These are phyloP conservation scores for Macquaria ambigua DNA, from an alignment of 2,113 vertebrate genomes.

Conservation along the genomic window DNA sequence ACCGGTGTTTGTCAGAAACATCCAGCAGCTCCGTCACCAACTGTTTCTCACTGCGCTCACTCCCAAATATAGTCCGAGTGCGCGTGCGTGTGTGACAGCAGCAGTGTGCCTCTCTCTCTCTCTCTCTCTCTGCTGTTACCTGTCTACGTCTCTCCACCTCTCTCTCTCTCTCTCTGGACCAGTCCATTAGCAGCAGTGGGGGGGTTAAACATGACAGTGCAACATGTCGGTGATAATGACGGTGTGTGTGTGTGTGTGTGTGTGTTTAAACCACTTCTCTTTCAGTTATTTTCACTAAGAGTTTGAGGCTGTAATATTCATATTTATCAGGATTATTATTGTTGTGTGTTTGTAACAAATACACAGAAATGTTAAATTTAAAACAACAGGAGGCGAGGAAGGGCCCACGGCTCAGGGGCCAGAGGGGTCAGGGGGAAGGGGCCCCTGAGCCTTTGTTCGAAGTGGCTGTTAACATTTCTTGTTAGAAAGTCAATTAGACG, in stretches of 20 bases:
- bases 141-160: conserved; percentile 6
- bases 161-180: conserved; percentile 47
- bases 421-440: no score
- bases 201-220: conserved; percentile 36
- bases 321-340: no score
- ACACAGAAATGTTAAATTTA: no score
- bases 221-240: neutral
- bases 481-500: no score
- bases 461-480: no score
- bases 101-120: conserved; percentile 1
- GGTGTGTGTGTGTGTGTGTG: neutral
- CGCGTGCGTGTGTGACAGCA: conserved; percentile 15
- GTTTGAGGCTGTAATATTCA: no score
- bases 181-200: conserved; percentile 44
- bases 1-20: conserved; percentile 16
- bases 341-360: no score
- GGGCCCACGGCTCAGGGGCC: no score
- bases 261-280: no score
- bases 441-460: no score
- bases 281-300: no score
- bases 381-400: no score
- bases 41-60: neutral
- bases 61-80: conserved; percentile 32
- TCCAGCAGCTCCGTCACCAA: conserved; percentile 48
- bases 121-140: neutral